These are phyloP conservation scores for Pelodiscus sinensis DNA, from an alignment of 2,113 vertebrate species.

Conservation along the genomic window DNA sequence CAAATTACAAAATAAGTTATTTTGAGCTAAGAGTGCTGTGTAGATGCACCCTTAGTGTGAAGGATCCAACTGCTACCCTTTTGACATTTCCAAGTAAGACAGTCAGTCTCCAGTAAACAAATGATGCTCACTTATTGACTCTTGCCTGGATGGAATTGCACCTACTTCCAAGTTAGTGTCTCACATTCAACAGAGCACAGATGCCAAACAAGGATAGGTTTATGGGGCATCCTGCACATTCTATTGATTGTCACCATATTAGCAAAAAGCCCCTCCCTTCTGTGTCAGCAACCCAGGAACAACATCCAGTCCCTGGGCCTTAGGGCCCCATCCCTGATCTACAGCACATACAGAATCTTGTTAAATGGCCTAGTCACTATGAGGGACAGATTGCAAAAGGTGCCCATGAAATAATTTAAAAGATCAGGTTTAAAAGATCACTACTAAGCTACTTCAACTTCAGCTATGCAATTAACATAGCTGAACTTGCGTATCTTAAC, in stretches of 20 bases:
- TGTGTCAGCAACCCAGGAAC: background rate
- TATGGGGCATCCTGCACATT: conserved; percentile 26
- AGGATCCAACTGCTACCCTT: conserved; percentile 64
- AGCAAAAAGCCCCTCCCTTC: background rate
- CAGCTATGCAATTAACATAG: too few species aligned
- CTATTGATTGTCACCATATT: conserved; percentile 25
- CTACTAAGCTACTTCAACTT: too few species aligned
- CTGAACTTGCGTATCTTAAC: too few species aligned
- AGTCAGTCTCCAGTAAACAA: conserved; percentile 57
- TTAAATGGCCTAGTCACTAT: too few species aligned
- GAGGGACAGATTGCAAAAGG: too few species aligned
- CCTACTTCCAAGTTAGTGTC: conserved; percentile 52
- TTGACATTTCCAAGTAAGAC: conserved; percentile 68
- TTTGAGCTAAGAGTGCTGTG: too few species aligned
- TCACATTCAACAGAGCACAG: conserved; percentile 53
- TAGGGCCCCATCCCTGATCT: too few species aligned
- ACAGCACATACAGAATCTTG: too few species aligned
- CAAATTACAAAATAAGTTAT: too few species aligned
- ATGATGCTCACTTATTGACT: conserved; percentile 64
- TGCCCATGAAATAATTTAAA: too few species aligned
- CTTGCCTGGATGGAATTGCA: conserved; percentile 59
- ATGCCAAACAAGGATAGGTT: conserved; percentile 29
- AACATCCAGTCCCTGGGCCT: too few species aligned
- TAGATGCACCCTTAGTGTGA: background rate
- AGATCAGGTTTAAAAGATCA: too few species aligned